Evolutionary conservation across 2,888 invertebrate species (phyloP), one percentile per base, ranked within the genome.

Genomic region (Arrhopalites spinosus): DNA sequence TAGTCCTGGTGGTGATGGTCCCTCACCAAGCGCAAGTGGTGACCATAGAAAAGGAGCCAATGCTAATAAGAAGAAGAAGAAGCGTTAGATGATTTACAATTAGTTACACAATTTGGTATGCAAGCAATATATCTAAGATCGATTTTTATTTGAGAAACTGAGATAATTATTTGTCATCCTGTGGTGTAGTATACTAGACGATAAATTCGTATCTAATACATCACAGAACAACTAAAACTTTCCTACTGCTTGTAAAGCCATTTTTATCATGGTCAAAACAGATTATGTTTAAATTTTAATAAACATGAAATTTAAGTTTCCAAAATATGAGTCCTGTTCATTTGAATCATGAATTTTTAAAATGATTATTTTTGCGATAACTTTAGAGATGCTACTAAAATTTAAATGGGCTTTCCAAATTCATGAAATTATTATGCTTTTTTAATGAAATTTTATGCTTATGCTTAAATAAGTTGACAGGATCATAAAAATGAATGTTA

Each of bases 21-120:
- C 88, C 50, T 89, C 89, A 80, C 86, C 88, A 73, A 29, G 86
- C 88, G 43, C 66, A 1, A 43, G 66, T 66, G 66, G 66, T 0
- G 89, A 89, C 45, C 90, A 90, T 75, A 89, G 91, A n/a, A 91
- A 92, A 86, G 91, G 92, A 82, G 90, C 91, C 81, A 86, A 89
- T 53, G 91, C 91, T 83, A 90, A 91, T 73, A 90, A 91, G 77
- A 90, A 91, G 84, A 90, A 91, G 84, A 91, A 91, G 85, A 92
- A 92, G 86, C 73, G 74, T 56, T 76, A 77, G 56, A 72, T 23
- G 20, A n/a, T n/a, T n/a, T n/a, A 29, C 30, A 29, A 68, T 45
- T 17, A 20, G 13, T 45, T 23, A 20, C 13, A 20, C 23, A 17
- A n/a, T 11, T 36, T 36, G 36, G 13, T 7, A 43, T 67, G 1